Conservation (phyloP, 2,797 vertebrate species). For the Loriculus beryllinus region DNA sequence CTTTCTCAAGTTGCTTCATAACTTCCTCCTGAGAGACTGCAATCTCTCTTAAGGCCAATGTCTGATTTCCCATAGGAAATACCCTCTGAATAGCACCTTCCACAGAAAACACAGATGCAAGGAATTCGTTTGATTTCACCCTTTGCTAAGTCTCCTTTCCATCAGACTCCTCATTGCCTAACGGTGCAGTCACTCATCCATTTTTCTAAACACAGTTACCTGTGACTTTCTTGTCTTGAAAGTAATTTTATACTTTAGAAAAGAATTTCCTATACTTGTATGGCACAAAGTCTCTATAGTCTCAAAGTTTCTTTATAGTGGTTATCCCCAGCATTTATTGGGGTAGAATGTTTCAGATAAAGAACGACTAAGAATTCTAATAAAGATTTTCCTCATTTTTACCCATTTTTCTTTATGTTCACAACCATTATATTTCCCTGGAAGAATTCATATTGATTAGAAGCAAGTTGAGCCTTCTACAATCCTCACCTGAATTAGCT, state of each 20-base stretch:
- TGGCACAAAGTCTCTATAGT: background rate
- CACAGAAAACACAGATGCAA: background rate
- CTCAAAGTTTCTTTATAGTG: background rate
- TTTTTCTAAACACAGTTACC: background rate
- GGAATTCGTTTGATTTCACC: slow-evolving; percentile 28
- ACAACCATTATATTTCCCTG: background rate
- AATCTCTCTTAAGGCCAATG: slow-evolving; percentile 63
- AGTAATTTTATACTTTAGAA: background rate
- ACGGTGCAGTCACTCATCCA: background rate
- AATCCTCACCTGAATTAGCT: slow-evolving; percentile 1
- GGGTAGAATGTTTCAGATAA: background rate
- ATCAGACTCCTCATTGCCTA: background rate
- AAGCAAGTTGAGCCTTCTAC: background rate
- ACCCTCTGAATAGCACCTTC: slow-evolving; percentile 50
- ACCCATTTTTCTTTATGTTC: background rate
- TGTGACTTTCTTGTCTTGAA: background rate
- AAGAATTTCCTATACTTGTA: background rate
- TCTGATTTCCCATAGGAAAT: slow-evolving; percentile 67
- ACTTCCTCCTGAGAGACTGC: slow-evolving; percentile 65
- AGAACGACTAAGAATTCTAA: background rate
- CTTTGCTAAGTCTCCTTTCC: background rate
- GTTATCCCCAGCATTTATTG: background rate
- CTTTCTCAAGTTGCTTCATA: slow-evolving; percentile 69
- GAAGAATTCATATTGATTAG: background rate
- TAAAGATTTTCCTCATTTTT: background rate